Base-by-base conservation (phyloP, 2,797 vertebrate genomes). In the Notamacropus eugenii region DNA sequence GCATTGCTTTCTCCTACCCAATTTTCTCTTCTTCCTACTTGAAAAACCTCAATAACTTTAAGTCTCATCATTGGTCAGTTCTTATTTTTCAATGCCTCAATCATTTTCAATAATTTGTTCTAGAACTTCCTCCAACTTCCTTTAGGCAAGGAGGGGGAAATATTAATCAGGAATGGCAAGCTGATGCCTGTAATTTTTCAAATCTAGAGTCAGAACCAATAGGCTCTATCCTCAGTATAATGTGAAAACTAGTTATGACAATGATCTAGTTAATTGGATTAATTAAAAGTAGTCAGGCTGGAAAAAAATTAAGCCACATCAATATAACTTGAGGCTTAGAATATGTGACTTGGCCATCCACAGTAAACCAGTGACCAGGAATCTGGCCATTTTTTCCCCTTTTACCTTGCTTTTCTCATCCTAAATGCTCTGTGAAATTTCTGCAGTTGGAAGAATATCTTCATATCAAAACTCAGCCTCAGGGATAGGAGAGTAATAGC, bases 11-110 rank as follows among this genome's bases (percentile, higher is more conserved):
- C 62, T 67, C 34, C 67, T 91, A 50, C 5, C 55, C 29, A 5
- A 19, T 90, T 91, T 95, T 96, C 55, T 90, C 90, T 55, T 92
- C 91, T 67, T 93, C 92, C 92, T 91, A n/a, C n/a, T 87, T 87
- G 24, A 95, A 92, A 56, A 74, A 90, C 50, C 90, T 27, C 91
- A 96, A 91, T 92, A 93, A 92, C 46, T 31, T 22, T 54, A 90
- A 95, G 90, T 1, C 24, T 92, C 57, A 90, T 74, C 54, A 92
- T 55, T 50, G 74, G 40, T 50, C 91, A 50, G 46, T n/a, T 90
- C 22, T 82, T 56, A 58, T 55, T 91, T 93, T 67, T 19, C 46
- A 94, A 54, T 90, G 27, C 40, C 58, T 92, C 92, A 27, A 90
- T 91, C 62, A 95, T 67, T 90, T 40, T 29, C 46, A 24, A 28